These are phyloP conservation scores for Crenuchus spilurus DNA, from an alignment of 2,797 vertebrate genomes.

Conservation along the genomic window DNA sequence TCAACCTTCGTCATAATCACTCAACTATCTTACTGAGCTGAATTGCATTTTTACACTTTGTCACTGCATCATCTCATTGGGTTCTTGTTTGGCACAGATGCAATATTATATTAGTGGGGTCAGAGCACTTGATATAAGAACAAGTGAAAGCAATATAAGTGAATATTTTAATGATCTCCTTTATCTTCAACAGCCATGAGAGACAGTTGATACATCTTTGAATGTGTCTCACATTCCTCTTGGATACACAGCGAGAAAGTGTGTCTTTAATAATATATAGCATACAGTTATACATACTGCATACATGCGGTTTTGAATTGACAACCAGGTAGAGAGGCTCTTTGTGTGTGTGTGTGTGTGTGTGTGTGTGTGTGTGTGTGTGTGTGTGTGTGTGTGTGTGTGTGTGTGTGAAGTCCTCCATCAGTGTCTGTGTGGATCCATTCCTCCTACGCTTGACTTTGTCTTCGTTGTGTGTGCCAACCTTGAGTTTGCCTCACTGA, in stretches of 20 bases:
- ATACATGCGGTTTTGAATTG: not conserved
- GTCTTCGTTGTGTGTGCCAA: conserved; percentile 20
- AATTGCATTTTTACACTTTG: not conserved
- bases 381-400: not conserved
- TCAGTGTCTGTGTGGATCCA: not conserved
- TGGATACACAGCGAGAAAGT: not conserved
- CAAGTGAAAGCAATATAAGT: not conserved
- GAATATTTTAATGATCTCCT: conserved; percentile 7
- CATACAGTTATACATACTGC: not conserved
- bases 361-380: not conserved
- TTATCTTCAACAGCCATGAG: conserved; percentile 17
- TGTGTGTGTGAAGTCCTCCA: not conserved
- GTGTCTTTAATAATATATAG: not conserved
- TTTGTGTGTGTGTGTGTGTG: not conserved
- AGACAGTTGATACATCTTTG: not conserved
- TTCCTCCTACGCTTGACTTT: conserved; percentile 30
- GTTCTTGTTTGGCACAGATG: not conserved
- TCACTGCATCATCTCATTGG: conserved; percentile 4
- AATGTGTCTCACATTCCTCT: not conserved
- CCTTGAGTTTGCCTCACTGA: conserved; percentile 31
- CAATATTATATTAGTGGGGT: not conserved
- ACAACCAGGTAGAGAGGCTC: conserved; percentile 13
- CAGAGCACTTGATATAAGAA: not conserved
- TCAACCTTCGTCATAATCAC: not conserved
- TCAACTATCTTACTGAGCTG: not conserved